Evolutionary conservation across 2,797 vertebrate species (phyloP).

Genomic region (Hypotaenidia philippensis): DNA sequence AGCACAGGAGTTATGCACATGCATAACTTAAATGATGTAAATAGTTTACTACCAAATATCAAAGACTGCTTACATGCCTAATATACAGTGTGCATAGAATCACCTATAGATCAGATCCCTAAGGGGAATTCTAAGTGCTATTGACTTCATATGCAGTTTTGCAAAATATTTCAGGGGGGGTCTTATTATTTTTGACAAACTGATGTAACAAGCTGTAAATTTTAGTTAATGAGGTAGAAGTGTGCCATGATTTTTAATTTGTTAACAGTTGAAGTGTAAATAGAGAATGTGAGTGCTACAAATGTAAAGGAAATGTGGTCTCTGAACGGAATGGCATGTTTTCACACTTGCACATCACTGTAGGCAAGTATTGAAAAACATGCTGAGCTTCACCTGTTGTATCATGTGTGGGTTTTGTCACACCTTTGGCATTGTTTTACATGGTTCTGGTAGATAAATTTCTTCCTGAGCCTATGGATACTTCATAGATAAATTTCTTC

Average conservation of each 20-base stretch:
- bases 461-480: background rate
- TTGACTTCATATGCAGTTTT: background rate
- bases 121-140: background rate
- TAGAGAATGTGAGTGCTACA: background rate
- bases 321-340: background rate
- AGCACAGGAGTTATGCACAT: background rate
- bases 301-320: background rate
- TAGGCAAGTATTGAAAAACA: background rate
- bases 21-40: slow-evolving; percentile 21
- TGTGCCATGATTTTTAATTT: background rate
- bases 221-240: background rate
- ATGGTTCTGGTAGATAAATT: background rate
- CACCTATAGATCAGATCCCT: background rate
- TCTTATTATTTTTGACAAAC: background rate
- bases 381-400: background rate
- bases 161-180: background rate
- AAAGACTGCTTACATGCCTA: background rate
- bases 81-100: background rate
- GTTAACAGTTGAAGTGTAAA: background rate
- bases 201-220: background rate
- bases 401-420: background rate
- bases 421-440: background rate
- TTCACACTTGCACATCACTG: background rate
- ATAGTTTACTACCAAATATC: slow-evolving; percentile 38
- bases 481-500: background rate